Evolutionary conservation across 2,888 invertebrate genomes (phyloP), one percentile per base, ranked within the genome.

Genomic region (Tenthredo distinguenda): DNA sequence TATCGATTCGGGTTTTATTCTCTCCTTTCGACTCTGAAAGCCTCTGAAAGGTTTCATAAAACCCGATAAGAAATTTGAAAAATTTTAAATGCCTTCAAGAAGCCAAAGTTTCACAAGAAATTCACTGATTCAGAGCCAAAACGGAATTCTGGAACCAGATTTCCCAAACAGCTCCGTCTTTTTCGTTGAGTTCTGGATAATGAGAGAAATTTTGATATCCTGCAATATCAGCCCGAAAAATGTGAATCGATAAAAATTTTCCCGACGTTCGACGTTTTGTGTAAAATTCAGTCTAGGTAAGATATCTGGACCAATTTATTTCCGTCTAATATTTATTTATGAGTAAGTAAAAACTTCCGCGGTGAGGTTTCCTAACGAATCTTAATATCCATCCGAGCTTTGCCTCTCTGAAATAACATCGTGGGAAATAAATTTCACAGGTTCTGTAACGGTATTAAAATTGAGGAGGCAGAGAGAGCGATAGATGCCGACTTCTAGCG

Each of bases 291-390:
- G 62, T 26, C 26, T 12, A 26, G 10, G 12, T 62, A 26, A 21
- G 26, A 62, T 62, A 62, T 62, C 62, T 62, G 62, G 62, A 62
- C 12, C 62, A 62, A 62, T 62, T 62, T 62, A 62, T 62, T 62
- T 62, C 26, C 26, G 26, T 62, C 62, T 62, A 21, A 62, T 62
- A 62, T 62, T 62, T 62, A 62, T 62, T 21, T 62, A 62, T 5
- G 62, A 12, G 62, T 26, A 26, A 62, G 12, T 26, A 26, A 1
- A 62, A 62, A 62, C 62, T 62, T 62, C 62, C 26, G 26, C 55
- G 55, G n/a, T 10, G 26, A 62, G 10, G 1, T 62, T 62, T 10
- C 26, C 12, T 12, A 62, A 62, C 62, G 10, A 62, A 26, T 62
- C 12, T 62, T 62, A 62, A 26, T 62, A 62, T 62, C 62, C 62